Base-by-base conservation (phyloP, 2,797 vertebrate genomes). In the Phoebastria nigripes region DNA sequence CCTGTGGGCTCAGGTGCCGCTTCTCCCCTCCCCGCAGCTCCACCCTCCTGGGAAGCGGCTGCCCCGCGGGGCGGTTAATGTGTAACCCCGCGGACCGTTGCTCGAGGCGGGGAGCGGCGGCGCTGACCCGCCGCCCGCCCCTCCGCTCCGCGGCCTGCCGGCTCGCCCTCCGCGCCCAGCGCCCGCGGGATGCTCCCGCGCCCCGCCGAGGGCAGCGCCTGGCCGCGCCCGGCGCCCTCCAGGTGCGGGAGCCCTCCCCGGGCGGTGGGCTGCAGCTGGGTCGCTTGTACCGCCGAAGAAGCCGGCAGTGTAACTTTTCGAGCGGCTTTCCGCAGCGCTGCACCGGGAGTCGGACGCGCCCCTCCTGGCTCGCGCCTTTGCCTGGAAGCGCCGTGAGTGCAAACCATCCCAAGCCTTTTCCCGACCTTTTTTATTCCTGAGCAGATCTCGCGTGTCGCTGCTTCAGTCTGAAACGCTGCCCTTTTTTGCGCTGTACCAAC, bases 21-120 rank as follows among this genome's bases (percentile, higher is more conserved):
- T 79, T 83, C 81, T 90, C 61, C 54, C 81, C 79, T 82, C 94
- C 69, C 89, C 80, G 87, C 91, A 21, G 96, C 94, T 87, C 91
- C 94, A 87, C 95, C 92, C 66, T 49, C 82, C 52, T 7, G 82
- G 59, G 72, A 21, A 63, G 89, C 70, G 41, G 84, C 87, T 51
- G 72, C 29, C 54, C 31, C n/a, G 52, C 73, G 15, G 79, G 63
- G 39, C n/a, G 52, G 88, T 80, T 54, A 51, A 49, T 24, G 88
- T 5, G 42, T 54, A 63, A 51, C 54, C 37, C 88, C 54, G 35
- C 59, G 51, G 76, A 66, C 49, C 74, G 51, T 42, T 9, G 74
- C 54, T 39, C 12, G 12, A n/a, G 78, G 78, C n/a, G 69, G 69
- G 77, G 6, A 41, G 55, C 39, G 33, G 56, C 15, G 15, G 44